phyloP scores from a whole-genome alignment of 1,140 invertebrate genomes.

The Goniozus legneri region DNA sequence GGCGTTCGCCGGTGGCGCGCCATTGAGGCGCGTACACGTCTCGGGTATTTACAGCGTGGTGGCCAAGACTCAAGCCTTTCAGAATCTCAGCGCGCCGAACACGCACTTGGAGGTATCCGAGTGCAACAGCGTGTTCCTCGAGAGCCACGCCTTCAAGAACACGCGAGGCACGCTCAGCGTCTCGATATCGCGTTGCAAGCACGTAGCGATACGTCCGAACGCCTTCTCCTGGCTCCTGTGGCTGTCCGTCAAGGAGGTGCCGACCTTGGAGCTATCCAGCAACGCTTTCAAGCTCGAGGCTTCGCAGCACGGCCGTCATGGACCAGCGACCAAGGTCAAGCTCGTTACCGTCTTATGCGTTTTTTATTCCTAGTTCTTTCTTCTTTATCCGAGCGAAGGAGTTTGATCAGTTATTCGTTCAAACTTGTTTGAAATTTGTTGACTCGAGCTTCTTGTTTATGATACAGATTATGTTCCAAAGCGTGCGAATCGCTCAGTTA shows the following conservation, averaged over 20 bases:
- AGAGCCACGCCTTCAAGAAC: constrained; percentile 57
- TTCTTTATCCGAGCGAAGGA: no score
- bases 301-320: constrained; percentile 53
- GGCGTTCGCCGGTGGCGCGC: constrained; percentile 47
- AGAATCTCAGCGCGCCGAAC: constrained; percentile 54
- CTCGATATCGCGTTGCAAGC: constrained; percentile 55
- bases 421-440: background rate
- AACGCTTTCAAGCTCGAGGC: constrained; percentile 63
- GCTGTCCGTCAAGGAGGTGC: constrained; percentile 58
- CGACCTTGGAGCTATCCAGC: constrained; percentile 54
- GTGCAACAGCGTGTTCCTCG: constrained; percentile 55
- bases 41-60: constrained; percentile 51
- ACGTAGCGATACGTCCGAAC: constrained; percentile 59
- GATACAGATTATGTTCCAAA: constrained; percentile 63
- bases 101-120: constrained; percentile 55
- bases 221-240: constrained; percentile 64
- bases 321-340: constrained; percentile 59
- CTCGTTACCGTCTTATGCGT: constrained; percentile 2
- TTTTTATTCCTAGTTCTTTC: background rate
- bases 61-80: constrained; percentile 56
- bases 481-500: constrained; percentile 59
- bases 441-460: constrained; percentile 16
- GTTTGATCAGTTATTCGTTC: background rate
- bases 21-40: constrained; percentile 51
- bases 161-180: constrained; percentile 60